Percentiles rank a stretch among this genome's conserved stretches.
phyloP scores from a whole-genome alignment of 2,888 invertebrate species.

The Trimorus sp. region DNA sequence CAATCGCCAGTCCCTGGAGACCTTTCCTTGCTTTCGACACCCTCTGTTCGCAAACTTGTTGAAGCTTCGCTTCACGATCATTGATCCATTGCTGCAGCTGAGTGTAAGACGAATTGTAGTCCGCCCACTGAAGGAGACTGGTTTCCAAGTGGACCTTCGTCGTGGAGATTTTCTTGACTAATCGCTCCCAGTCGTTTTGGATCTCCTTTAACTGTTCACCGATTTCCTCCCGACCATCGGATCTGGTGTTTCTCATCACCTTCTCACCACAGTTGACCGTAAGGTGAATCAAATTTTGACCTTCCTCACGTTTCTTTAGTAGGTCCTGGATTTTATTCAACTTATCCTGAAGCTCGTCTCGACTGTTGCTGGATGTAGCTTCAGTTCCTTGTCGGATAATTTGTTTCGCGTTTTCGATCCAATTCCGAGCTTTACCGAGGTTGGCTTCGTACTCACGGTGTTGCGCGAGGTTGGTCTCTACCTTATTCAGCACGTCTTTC shows the following conservation, averaged over 20 bases:
- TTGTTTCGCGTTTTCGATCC: conserved; percentile 94
- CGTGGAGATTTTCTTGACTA: conserved; percentile 95
- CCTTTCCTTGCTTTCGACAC: conserved; percentile 90
- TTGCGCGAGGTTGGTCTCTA: conserved; percentile 93
- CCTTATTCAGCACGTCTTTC: conserved; percentile 94
- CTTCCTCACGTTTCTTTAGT: conserved; percentile 91
- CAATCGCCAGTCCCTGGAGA: conserved; percentile 89
- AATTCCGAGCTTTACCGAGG: conserved; percentile 88
- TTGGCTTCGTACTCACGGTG: conserved; percentile 91
- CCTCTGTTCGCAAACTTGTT: conserved; percentile 94
- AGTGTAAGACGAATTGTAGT: conserved; percentile 95
- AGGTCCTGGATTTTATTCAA: conserved; percentile 91
- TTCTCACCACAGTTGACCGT: conserved; percentile 96
- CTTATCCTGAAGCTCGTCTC: conserved; percentile 91
- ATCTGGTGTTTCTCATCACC: conserved; percentile 83
- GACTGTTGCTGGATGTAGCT: conserved; percentile 89
- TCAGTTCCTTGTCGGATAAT: conserved; percentile 91
- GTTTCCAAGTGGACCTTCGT: conserved; percentile 96
- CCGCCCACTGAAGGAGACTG: conserved; percentile 96
- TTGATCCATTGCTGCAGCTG: conserved; percentile 97
- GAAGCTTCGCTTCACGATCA: conserved; percentile 95
- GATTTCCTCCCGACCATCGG: conserved; percentile 94
- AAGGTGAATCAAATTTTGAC: conserved; percentile 92
- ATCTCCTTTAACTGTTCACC: conserved; percentile 93
- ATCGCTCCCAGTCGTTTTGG: conserved; percentile 95